These are phyloP conservation scores for Rhinella marina DNA, from an alignment of 2,797 vertebrate species.

Conservation along the genomic window DNA sequence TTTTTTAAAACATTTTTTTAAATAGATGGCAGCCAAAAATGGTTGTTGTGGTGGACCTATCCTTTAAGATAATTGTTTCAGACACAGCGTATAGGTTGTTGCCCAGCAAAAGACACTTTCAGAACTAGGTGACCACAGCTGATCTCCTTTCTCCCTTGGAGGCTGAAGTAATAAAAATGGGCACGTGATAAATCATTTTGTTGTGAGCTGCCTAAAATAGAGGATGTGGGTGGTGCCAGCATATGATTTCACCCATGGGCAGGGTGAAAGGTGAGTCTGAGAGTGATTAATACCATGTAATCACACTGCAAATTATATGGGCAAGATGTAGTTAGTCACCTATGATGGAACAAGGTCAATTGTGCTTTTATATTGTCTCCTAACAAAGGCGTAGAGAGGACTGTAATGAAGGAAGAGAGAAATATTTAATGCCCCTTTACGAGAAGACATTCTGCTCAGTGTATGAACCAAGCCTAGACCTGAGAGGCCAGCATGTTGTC, in stretches of 20 bases:
- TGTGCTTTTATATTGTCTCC: background rate
- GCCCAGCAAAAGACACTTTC: too few relatives aligned
- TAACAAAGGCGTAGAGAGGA: background rate
- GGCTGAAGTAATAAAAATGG: too few relatives aligned
- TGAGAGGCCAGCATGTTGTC: background rate
- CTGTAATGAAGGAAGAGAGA: background rate
- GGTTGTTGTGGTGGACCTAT: too few relatives aligned
- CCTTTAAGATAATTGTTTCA: too few relatives aligned
- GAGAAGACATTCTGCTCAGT: background rate
- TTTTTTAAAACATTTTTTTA: too few relatives aligned
- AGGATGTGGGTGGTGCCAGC: background rate
- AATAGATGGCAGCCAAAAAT: too few relatives aligned
- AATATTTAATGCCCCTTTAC: background rate
- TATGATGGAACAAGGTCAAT: background rate
- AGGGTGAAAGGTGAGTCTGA: background rate
- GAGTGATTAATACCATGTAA: slow-evolving; percentile 1
- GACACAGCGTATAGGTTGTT: too few relatives aligned
- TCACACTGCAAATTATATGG: background rate
- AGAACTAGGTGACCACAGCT: too few relatives aligned
- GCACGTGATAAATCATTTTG: background rate
- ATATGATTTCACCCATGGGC: background rate
- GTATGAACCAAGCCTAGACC: background rate
- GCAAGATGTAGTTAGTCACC: background rate
- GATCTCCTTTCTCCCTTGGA: too few relatives aligned
- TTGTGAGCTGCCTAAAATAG: background rate